phyloP scores from a whole-genome alignment of 2,888 invertebrate species.

The Ornithoptera priamus region DNA sequence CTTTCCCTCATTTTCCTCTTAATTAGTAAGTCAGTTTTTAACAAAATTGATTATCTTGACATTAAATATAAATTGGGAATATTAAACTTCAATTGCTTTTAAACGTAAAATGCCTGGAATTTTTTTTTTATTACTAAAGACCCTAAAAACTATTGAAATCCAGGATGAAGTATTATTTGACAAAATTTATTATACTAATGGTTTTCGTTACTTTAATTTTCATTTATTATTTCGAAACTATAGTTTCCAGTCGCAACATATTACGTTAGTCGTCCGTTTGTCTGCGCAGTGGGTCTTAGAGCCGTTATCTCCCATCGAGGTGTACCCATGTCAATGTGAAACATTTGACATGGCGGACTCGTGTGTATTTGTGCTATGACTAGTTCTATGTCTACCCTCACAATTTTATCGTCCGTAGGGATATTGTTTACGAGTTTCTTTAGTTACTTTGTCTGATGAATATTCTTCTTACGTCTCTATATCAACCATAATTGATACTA shows the following conservation, averaged over 20 bases:
- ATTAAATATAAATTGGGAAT: no score
- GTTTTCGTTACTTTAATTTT: not conserved
- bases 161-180: not conserved
- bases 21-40: no score
- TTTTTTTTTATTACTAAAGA: no score
- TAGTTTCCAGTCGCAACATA: slow-evolving; percentile 31
- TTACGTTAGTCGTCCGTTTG: slow-evolving; percentile 40
- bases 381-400: slow-evolving; percentile 25
- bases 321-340: slow-evolving; percentile 51
- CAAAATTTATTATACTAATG: not conserved
- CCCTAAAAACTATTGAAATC: no score
- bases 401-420: slow-evolving; percentile 23
- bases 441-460: not conserved
- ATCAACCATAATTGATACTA: not conserved
- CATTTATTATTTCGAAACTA: not conserved
- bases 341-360: slow-evolving; percentile 44
- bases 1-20: no score
- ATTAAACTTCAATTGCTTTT: no score
- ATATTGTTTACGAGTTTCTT: slow-evolving; percentile 9
- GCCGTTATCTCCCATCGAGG: slow-evolving; percentile 52
- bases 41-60: no score
- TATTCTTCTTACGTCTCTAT: not conserved
- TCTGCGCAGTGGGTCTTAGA: slow-evolving; percentile 26
- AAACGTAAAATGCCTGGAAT: no score
- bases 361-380: slow-evolving; percentile 38